phyloP scores from a whole-genome alignment of 2,113 vertebrate species.

The Ctenodactylus gundi region DNA sequence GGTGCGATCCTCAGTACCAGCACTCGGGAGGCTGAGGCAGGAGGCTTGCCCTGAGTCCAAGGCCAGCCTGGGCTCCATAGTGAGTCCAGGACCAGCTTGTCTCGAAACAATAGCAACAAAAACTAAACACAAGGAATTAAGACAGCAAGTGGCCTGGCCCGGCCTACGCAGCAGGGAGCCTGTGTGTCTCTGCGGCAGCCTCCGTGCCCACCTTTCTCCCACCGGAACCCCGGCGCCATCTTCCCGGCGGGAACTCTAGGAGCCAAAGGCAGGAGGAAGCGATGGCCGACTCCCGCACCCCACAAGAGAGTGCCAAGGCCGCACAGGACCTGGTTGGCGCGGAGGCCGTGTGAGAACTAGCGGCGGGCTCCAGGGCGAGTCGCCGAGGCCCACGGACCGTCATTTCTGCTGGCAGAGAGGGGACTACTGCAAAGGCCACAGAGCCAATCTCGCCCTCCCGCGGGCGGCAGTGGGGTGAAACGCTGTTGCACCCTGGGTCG shows the following conservation, averaged over 20 bases:
- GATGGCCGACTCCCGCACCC: fast-evolving
- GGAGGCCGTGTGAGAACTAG: background rate
- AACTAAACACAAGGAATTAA: too few species aligned
- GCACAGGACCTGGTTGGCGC: background rate
- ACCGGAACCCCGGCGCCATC: background rate
- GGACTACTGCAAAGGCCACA: background rate
- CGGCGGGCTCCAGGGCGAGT: background rate
- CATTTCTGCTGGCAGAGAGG: background rate
- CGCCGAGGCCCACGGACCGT: background rate
- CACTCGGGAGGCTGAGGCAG: too few species aligned
- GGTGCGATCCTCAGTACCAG: too few species aligned
- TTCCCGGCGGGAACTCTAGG: background rate
- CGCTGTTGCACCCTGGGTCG: too few species aligned
- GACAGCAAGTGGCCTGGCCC: too few species aligned
- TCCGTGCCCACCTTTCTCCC: fast-evolving
- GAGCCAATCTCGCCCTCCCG: background rate
- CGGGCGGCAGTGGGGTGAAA: too few species aligned
- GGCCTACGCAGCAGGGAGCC: background rate
- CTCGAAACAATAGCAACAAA: too few species aligned
- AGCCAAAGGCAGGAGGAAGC: background rate
- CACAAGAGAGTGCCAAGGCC: background rate
- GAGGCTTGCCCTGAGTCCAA: too few species aligned
- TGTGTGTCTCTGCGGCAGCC: fast-evolving
- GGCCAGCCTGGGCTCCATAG: too few species aligned
- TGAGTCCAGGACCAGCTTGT: too few species aligned